Conservation (phyloP, 2,888 invertebrate genomes). For the Galeopsomyia nigrocyanea region DNA sequence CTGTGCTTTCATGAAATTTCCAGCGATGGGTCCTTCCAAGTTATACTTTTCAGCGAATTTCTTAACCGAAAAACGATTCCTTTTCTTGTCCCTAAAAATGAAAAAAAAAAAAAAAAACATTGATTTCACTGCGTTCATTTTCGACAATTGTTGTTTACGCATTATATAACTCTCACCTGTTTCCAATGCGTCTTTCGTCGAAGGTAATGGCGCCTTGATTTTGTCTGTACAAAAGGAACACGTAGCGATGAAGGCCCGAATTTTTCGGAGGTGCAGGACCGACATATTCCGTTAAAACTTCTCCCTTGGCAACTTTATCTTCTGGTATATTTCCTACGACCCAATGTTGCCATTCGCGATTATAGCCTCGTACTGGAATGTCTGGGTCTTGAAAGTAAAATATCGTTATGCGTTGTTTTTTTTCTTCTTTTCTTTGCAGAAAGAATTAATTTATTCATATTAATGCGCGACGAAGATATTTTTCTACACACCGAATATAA, state of each 20-base stretch:
- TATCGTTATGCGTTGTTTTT: constrained; percentile 3
- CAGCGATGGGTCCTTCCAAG: constrained; percentile 74
- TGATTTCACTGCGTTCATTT: too few relatives aligned
- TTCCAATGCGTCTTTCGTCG: constrained; percentile 62
- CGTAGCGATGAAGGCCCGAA: constrained; percentile 63
- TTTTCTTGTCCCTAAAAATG: constrained; percentile 67
- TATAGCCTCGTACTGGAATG: constrained; percentile 61
- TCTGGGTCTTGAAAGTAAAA: constrained; percentile 61
- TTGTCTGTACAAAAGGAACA: constrained; percentile 66
- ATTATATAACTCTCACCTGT: constrained; percentile 51
- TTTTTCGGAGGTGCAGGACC: constrained; percentile 65
- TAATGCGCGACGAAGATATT: not conserved
- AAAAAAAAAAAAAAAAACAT: not conserved
- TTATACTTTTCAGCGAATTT: constrained; percentile 74
- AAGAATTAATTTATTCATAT: not conserved
- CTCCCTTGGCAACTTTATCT: constrained; percentile 64
- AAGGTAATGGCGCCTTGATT: constrained; percentile 66
- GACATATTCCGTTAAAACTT: constrained; percentile 65
- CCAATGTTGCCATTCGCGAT: constrained; percentile 67
- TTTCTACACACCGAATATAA: too few relatives aligned
- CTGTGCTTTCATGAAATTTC: constrained; percentile 75
- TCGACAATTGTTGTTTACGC: too few relatives aligned
- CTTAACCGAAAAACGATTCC: constrained; percentile 73
- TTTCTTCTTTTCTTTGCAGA: not conserved
- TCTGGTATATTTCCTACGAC: constrained; percentile 67